Conservation (phyloP, 2,797 vertebrate genomes). For the Onychomys torridus region DNA sequence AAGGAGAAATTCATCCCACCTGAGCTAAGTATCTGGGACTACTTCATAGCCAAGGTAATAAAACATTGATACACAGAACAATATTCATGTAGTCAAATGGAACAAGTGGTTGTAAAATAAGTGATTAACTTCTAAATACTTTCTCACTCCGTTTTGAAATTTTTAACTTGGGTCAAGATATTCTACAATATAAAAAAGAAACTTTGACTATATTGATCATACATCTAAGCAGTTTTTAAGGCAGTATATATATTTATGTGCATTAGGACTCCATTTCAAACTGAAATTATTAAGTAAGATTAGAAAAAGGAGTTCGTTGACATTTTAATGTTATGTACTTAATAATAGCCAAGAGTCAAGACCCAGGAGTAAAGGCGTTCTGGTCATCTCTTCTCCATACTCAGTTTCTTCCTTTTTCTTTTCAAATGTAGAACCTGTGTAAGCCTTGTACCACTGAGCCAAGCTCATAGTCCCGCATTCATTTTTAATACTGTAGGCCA, state of each 20-base stretch:
- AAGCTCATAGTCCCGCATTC: not conserved
- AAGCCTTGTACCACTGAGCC: not conserved
- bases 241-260: not conserved
- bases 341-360: slow-evolving; percentile 20
- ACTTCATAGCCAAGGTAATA: slow-evolving; percentile 96
- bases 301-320: slow-evolving; percentile 26
- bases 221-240: slow-evolving; percentile 31
- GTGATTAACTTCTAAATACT: slow-evolving; percentile 50
- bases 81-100: not conserved
- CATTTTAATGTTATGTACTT: not conserved
- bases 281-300: slow-evolving; percentile 15
- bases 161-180: not conserved
- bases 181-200: not conserved
- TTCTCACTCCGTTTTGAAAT: slow-evolving; percentile 40
- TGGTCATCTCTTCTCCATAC: not conserved
- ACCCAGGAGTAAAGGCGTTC: not conserved
- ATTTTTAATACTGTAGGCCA: not conserved
- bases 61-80: not conserved
- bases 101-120: slow-evolving; percentile 43
- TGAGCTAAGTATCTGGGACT: slow-evolving; percentile 99
- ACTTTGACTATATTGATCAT: slow-evolving; percentile 10
- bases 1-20: slow-evolving; percentile 96
- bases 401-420: not conserved
- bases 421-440: not conserved
- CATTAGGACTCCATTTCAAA: slow-evolving; percentile 57